Evolutionary conservation across 2,888 invertebrate genomes (phyloP).

Genomic region (Panzeria rudis): DNA sequence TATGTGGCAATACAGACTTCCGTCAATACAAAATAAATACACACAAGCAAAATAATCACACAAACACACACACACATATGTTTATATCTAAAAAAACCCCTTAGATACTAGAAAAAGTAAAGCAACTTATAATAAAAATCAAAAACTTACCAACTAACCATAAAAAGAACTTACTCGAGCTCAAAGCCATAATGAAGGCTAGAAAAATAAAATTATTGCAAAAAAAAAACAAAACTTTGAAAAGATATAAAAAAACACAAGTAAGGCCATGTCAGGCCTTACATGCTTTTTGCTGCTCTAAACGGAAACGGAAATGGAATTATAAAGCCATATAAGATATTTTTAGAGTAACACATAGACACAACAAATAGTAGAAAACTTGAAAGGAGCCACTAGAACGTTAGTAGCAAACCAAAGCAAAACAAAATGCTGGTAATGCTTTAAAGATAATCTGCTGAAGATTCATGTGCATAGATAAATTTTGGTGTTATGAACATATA

Average conservation of each 20-base stretch:
- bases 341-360: constrained; percentile 54
- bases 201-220: constrained; percentile 39
- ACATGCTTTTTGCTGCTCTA: constrained; percentile 56
- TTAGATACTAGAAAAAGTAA: constrained; percentile 9
- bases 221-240: constrained; percentile 23
- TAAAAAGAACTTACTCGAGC: constrained; percentile 40
- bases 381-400: background rate
- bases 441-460: constrained; percentile 52
- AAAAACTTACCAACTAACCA: constrained; percentile 42
- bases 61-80: background rate
- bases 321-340: constrained; percentile 78
- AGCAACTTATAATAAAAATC: constrained; percentile 1
- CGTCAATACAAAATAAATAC: constrained; percentile 33
- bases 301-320: constrained; percentile 81
- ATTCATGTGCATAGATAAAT: constrained; percentile 34
- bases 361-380: background rate
- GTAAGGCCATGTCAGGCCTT: constrained; percentile 25
- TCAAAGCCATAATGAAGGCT: constrained; percentile 42
- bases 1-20: constrained; percentile 49
- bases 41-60: constrained; percentile 62
- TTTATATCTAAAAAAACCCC: background rate
- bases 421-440: constrained; percentile 31
- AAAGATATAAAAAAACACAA: background rate
- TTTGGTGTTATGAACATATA: background rate
- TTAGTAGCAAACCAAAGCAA: constrained; percentile 14